A percentile compares a stretch with the other conserved stretches of the same genome.
phyloP scores from a whole-genome alignment of 2,797 vertebrate genomes.

The Carduelis carduelis region DNA sequence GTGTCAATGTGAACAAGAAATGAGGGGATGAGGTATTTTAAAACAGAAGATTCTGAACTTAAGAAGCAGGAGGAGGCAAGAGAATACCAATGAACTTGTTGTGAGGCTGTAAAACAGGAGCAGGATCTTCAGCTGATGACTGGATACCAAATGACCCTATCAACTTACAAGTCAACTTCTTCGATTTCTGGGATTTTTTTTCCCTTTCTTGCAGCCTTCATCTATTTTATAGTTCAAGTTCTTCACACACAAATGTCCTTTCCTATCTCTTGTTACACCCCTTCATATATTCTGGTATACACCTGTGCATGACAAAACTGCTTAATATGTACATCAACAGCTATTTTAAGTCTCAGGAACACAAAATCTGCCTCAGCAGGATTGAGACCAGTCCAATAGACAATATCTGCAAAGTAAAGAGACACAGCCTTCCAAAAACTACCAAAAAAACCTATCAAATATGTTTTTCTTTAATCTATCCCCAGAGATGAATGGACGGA shows the following conservation, averaged over 20 bases:
- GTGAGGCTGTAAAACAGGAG: not conserved
- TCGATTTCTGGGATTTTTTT: accelerated
- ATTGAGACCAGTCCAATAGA: not conserved
- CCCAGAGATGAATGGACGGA: not conserved
- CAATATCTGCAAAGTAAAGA: not conserved
- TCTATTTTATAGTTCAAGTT: not conserved
- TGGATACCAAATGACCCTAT: not conserved
- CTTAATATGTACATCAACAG: not conserved
- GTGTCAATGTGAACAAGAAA: not conserved
- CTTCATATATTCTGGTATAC: not conserved
- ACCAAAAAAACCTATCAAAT: not conserved
- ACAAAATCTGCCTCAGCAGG: not conserved
- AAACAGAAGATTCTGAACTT: not conserved
- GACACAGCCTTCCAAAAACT: not conserved
- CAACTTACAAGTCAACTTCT: not conserved
- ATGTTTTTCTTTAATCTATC: not conserved
- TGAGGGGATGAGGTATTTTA: not conserved
- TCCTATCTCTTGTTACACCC: not conserved
- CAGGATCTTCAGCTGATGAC: not conserved
- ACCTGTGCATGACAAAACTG: not conserved
- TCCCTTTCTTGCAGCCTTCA: not conserved
- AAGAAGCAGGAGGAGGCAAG: not conserved
- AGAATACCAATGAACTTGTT: not conserved
- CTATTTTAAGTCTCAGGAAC: not conserved
- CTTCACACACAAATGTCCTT: not conserved